Base-by-base conservation (phyloP, 2,888 invertebrate species). In the Acrocyrtus sp. region DNA sequence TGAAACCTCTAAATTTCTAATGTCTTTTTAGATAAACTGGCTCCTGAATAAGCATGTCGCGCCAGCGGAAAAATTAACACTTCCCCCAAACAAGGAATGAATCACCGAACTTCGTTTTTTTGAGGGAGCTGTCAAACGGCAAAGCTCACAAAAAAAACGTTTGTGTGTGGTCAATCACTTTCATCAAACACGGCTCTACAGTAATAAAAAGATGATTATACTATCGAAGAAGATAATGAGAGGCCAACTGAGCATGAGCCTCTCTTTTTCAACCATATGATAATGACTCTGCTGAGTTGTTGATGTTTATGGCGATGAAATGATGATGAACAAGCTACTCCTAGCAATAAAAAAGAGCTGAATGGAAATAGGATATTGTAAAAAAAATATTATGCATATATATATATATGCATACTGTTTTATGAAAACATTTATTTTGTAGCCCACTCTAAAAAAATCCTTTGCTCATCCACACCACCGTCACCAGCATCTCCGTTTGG, bases 201-300 rank as follows among this genome's bases (percentile, higher is more conserved):
- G 53, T 47, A 72, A 60, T 72, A 66, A 72, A 72, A 47, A 12
- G 50, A 53, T 66, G 72, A 66, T 66, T 72, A 60, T 27, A 47
- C 60, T 57, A 66, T 61, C 58, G 60, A 60, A 51, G 34, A 12
- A 65, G 72, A 72, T 65, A 65, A 72, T 60, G 65, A 72, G 72
- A 58, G 50, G 57, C 51, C 34, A 19, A 56, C n/a, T 21, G 34
- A 34, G 12, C 5, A 34, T 34, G 6, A 34, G 5, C 12, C 34
- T 12, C 34, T 34, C 34, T n/a, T n/a, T n/a, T n/a, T n/a, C n/a
- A n/a, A n/a, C n/a, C n/a, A n/a, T 34, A 34, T 34, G 34, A 34
- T 34, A 34, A 34, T 34, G 34, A 12, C 34, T 34, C n/a, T n/a
- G n/a, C n/a, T 8, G 34, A 34, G 34, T 34, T 34, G 34, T 34